Evolutionary conservation across 2,888 invertebrate genomes (phyloP), one percentile per base, ranked within the genome.

Genomic region (Aleiodes alternator): DNA sequence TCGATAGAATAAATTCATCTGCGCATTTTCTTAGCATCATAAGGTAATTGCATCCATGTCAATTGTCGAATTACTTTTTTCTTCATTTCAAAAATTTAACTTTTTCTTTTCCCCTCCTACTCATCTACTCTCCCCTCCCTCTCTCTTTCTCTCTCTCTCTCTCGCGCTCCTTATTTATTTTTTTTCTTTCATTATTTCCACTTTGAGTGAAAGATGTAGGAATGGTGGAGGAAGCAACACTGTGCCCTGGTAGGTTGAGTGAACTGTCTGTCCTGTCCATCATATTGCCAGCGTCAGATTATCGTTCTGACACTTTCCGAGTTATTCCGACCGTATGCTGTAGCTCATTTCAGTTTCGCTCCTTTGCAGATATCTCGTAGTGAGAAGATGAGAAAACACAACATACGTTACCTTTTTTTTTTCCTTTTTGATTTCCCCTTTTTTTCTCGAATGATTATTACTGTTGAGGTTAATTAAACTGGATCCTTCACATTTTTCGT

Each of bases 241-340:
- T 43, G 78, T 76, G 76, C 68, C 71, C 77, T 50, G 76, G 75
- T 78, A 78, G 78, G 80, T 80, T 80, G 82, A 84, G 84, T 83
- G 86, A 85, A 83, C 86, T 84, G 84, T 85, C 84, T 83, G 85
- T 84, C 81, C 83, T 81, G 84, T 83, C 85, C 86, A 86, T 89
- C 89, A 88, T 86, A 85, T 89, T 84, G 89, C 88, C 83, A 82
- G 85, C 87, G 88, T 89, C 88, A 87, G 89, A 89, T 89, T 89
- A 89, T 89, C 89, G 88, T 89, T 88, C 89, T 87, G 89, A 89
- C 89, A 89, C 88, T 89, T 88, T 89, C 84, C 87, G 87, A 89
- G 89, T 88, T 89, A 89, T 88, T 88, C 88, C 85, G 85, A 85
- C 84, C 86, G 84, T 84, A 82, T 79, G 81, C 82, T 81, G 68